A percentile compares a stretch with the other conserved stretches of the same genome.
These are phyloP conservation scores for Manduca sexta DNA, from an alignment of 1,140 invertebrate genomes.

Conservation along the genomic window DNA sequence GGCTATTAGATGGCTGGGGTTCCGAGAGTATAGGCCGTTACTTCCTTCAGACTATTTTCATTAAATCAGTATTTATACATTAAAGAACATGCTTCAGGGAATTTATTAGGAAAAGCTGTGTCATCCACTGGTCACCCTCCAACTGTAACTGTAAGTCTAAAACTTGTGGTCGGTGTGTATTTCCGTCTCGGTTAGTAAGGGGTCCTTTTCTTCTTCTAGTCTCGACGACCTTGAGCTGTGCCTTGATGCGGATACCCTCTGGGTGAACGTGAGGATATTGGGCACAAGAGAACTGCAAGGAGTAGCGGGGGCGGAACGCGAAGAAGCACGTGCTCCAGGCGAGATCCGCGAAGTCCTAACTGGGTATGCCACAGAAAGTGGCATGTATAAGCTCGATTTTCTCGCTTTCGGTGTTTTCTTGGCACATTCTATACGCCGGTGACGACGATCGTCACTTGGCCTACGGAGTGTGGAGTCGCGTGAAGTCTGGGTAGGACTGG, in stretches of 20 bases:
- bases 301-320: conserved; percentile 83
- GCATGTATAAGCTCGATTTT: conserved; percentile 76
- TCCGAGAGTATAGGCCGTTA: too few relatives aligned
- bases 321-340: conserved; percentile 47
- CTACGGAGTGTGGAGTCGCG: conserved; percentile 48
- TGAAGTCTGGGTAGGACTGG: conserved; percentile 78
- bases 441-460: conserved; percentile 44
- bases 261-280: conserved; percentile 68
- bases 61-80: background rate
- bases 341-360: conserved; percentile 41
- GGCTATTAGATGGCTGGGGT: conserved; percentile 1
- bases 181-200: conserved; percentile 74
- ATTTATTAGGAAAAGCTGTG: too few relatives aligned
- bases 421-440: conserved; percentile 44
- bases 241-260: conserved; percentile 58
- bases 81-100: too few relatives aligned
- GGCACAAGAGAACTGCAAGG: conserved; percentile 76
- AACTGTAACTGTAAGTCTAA: too few relatives aligned
- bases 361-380: conserved; percentile 51
- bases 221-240: conserved; percentile 70
- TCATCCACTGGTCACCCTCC: too few relatives aligned
- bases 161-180: conserved; percentile 68
- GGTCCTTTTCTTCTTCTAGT: conserved; percentile 76
- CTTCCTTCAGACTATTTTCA: background rate
- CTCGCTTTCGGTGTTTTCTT: conserved; percentile 56